Percentiles rank a stretch among this genome's conserved stretches.
Evolutionary conservation across 2,113 vertebrate genomes (phyloP).

Genomic region (Marmota flaviventris): DNA sequence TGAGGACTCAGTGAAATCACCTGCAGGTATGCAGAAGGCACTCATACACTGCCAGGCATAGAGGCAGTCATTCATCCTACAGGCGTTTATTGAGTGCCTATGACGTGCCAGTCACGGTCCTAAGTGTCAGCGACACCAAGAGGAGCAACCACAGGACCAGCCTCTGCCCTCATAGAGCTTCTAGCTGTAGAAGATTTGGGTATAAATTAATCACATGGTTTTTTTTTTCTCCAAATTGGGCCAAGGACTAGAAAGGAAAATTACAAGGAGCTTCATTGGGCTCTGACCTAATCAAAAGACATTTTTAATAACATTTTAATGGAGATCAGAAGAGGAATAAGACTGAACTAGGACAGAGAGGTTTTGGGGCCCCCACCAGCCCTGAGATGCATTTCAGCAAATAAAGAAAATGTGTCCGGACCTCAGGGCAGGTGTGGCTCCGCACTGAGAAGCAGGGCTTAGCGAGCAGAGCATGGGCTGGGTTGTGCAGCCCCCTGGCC

Average conservation of each 20-base stretch:
- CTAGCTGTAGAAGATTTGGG: background rate
- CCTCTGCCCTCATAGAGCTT: background rate
- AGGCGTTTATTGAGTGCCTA: background rate
- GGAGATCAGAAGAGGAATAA: background rate
- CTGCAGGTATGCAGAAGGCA: background rate
- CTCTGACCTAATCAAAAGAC: background rate
- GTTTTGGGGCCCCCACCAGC: background rate
- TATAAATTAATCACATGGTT: background rate
- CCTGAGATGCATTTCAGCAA: background rate
- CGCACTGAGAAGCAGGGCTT: background rate
- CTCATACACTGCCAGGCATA: background rate
- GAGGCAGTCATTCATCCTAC: background rate
- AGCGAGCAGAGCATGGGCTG: background rate
- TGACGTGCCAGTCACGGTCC: background rate
- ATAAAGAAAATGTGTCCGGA: background rate
- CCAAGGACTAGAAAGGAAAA: conserved; percentile 14
- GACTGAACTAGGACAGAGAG: background rate
- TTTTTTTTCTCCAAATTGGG: background rate
- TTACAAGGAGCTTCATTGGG: background rate
- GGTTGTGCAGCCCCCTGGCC: background rate
- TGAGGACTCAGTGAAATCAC: background rate
- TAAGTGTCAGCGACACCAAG: background rate
- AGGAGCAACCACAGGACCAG: background rate
- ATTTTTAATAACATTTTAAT: background rate
- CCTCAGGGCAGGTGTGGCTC: background rate